A percentile compares a stretch with the other conserved stretches of the same genome.
These are phyloP conservation scores for Brachionus paranguensis DNA, from an alignment of 1,140 invertebrate species.

Conservation along the genomic window DNA sequence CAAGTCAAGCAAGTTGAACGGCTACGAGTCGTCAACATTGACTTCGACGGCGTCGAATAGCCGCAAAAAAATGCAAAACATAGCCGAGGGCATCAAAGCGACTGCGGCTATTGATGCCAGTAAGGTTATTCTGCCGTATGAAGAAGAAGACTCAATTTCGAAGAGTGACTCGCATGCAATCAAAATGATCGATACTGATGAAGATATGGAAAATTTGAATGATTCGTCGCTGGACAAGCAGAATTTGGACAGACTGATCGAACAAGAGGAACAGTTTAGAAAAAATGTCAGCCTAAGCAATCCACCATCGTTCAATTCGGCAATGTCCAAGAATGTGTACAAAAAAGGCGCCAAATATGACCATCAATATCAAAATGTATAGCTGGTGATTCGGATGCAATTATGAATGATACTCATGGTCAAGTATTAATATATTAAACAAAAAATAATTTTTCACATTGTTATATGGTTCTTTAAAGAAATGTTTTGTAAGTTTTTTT, in stretches of 20 bases:
- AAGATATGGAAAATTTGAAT: neutral
- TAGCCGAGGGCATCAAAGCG: neutral
- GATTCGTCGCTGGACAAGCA: neutral
- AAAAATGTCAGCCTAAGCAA: neutral
- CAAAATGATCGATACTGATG: conserved; percentile 33
- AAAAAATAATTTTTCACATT: neutral
- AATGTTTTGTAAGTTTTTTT: neutral
- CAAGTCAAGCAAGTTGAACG: neutral
- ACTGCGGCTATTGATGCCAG: neutral
- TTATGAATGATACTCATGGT: neutral
- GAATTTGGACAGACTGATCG: neutral
- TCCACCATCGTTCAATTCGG: conserved; percentile 22
- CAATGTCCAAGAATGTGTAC: neutral
- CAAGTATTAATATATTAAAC: neutral
- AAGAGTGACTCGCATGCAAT: neutral
- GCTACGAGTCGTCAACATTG: conserved; percentile 10
- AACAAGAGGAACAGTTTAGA: neutral
- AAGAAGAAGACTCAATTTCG: neutral
- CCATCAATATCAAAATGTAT: conserved; percentile 31
- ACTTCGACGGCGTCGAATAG: neutral
- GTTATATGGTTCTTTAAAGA: neutral
- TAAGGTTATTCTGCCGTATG: neutral
- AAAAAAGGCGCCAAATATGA: neutral
- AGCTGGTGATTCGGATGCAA: neutral
- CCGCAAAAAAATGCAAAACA: neutral